phyloP scores from a whole-genome alignment of 2,113 vertebrate genomes.

The Tragelaphus buxtoni region DNA sequence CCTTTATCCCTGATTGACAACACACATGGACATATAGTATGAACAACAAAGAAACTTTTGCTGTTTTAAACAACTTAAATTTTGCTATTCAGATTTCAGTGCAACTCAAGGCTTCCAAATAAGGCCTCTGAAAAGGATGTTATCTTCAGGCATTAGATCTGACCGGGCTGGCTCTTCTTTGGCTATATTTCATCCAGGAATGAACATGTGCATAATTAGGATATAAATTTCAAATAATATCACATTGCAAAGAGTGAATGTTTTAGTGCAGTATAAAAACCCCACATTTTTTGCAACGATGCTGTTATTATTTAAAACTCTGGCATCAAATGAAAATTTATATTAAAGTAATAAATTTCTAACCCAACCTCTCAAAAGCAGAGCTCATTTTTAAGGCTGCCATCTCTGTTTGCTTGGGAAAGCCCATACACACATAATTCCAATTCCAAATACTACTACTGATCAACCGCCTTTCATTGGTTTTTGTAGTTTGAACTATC shows the following conservation, averaged over 20 bases:
- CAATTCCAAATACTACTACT: background rate
- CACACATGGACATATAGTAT: background rate
- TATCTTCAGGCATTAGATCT: background rate
- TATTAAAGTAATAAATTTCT: constrained; percentile 59
- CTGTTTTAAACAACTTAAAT: background rate
- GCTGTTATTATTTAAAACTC: constrained; percentile 26
- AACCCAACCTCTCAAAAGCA: background rate
- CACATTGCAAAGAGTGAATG: background rate
- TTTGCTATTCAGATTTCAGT: background rate
- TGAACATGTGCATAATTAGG: constrained; percentile 3
- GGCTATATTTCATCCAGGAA: background rate
- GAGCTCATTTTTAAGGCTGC: background rate
- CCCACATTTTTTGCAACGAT: background rate
- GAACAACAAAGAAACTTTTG: background rate
- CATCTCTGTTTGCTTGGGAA: background rate
- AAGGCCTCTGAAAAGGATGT: background rate
- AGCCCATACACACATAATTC: background rate
- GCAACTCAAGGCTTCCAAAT: background rate
- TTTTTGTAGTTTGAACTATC: background rate
- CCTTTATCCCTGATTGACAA: background rate
- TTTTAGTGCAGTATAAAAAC: background rate
- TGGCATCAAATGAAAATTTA: constrained; percentile 11
- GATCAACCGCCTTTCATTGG: background rate
- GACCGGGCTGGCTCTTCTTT: background rate
- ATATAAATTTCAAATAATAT: constrained; percentile 10